These are phyloP conservation scores for Neoitamus cyanurus DNA, from an alignment of 2,888 invertebrate species.

Conservation along the genomic window DNA sequence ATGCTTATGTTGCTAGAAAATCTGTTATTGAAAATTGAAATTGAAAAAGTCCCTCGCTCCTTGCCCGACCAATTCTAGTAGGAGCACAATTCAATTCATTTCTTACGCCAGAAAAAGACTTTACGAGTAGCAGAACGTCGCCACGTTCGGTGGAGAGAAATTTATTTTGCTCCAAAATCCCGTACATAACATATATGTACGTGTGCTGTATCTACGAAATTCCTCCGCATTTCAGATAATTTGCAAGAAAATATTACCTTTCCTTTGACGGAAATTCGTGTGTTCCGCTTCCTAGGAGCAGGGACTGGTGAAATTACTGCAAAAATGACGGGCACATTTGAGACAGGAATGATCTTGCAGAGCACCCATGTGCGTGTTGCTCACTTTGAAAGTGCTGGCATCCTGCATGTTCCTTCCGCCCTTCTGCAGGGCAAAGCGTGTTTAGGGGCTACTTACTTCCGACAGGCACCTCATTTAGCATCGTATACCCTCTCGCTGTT, in stretches of 20 bases:
- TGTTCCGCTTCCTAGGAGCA: not conserved
- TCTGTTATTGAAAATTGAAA: too few species aligned
- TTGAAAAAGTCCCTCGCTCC: too few species aligned
- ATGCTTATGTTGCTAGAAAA: too few species aligned
- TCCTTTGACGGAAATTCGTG: not conserved
- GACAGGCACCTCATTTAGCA: not conserved
- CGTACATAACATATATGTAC: too few species aligned
- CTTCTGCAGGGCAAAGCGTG: not conserved
- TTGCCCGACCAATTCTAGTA: too few species aligned
- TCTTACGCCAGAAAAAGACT: too few species aligned
- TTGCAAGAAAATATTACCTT: not conserved
- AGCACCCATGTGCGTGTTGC: not conserved
- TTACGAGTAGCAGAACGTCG: too few species aligned
- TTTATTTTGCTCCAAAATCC: too few species aligned
- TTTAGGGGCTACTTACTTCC: not conserved
- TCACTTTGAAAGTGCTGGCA: not conserved
- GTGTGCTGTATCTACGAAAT: not conserved
- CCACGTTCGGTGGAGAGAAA: too few species aligned
- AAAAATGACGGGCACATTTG: not conserved
- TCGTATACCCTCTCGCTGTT: not conserved
- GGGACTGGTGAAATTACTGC: not conserved
- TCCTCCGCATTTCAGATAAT: not conserved
- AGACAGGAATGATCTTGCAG: not conserved
- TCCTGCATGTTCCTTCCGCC: not conserved
- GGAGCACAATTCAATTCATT: too few species aligned